Percentiles rank a stretch among this genome's conserved stretches.
These are phyloP conservation scores for Ellobius talpinus DNA, from an alignment of 2,113 vertebrate species.

Conservation along the genomic window DNA sequence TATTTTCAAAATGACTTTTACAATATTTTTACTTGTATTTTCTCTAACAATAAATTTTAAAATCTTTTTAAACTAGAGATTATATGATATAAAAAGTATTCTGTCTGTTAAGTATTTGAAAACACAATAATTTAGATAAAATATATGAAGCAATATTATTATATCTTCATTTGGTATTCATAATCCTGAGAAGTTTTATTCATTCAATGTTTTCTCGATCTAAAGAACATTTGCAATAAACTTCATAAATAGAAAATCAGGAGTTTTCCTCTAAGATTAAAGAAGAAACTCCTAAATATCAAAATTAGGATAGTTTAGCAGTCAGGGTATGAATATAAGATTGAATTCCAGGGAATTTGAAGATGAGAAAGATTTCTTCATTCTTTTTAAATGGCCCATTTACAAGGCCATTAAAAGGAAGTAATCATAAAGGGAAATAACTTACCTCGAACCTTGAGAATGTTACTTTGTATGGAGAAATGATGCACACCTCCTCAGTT, in stretches of 20 bases:
- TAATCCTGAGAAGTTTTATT: background rate
- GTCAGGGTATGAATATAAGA: background rate
- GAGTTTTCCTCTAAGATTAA: background rate
- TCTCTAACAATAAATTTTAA: background rate
- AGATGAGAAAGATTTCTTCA: no score
- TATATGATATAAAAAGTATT: background rate
- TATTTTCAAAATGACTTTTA: background rate
- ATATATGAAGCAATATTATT: background rate
- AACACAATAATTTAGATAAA: background rate
- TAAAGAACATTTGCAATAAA: background rate
- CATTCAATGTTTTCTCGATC: background rate
- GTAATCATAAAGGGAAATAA: no score
- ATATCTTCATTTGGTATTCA: background rate
- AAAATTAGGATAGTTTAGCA: background rate
- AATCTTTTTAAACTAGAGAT: background rate
- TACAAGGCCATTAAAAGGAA: no score
- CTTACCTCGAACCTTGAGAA: background rate
- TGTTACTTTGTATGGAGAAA: background rate
- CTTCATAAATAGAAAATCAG: background rate
- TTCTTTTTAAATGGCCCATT: no score
- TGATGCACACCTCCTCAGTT: background rate
- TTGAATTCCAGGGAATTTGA: background rate
- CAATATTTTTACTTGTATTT: background rate
- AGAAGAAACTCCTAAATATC: background rate
- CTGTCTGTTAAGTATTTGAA: slow-evolving; percentile 23